Evolutionary conservation across 2,888 invertebrate species (phyloP).

Genomic region (Meganola albula): DNA sequence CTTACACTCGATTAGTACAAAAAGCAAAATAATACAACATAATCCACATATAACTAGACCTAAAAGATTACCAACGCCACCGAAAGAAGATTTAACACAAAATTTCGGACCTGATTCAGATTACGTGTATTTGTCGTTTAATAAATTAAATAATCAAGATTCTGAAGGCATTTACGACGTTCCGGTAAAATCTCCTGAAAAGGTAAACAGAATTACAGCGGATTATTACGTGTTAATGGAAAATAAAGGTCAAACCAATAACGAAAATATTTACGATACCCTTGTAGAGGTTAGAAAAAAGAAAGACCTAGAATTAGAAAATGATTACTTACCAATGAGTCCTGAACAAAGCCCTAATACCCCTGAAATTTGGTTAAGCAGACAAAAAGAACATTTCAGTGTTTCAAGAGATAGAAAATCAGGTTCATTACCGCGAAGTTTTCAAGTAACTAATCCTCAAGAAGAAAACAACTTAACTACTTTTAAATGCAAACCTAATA

Average conservation of each 20-base stretch:
- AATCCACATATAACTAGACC: constrained; percentile 40
- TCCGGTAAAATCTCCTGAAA: constrained; percentile 58
- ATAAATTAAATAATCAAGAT: constrained; percentile 52
- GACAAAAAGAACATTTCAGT: constrained; percentile 83
- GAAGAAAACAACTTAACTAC: constrained; percentile 60
- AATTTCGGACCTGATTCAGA: constrained; percentile 57
- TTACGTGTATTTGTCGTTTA: constrained; percentile 70
- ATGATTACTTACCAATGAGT: constrained; percentile 66
- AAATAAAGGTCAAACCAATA: constrained; percentile 37
- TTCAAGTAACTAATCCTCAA: constrained; percentile 79
- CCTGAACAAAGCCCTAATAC: constrained; percentile 76
- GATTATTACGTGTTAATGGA: constrained; percentile 64
- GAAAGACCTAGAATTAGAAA: constrained; percentile 46
- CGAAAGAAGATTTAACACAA: constrained; percentile 31
- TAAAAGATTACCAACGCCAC: constrained; percentile 56
- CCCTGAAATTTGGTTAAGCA: constrained; percentile 84
- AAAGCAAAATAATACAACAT: constrained; percentile 58
- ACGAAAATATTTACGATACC: constrained; percentile 59
- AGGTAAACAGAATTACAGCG: constrained; percentile 32
- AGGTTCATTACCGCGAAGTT: constrained; percentile 87
- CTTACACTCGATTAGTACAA: constrained; percentile 43
- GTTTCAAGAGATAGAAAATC: constrained; percentile 82
- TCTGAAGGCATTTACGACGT: constrained; percentile 64
- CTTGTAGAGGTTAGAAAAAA: constrained; percentile 59
- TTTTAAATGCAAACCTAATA: constrained; percentile 64